Base-by-base conservation (phyloP, 2,797 vertebrate species). In the Cuniculus paca region DNA sequence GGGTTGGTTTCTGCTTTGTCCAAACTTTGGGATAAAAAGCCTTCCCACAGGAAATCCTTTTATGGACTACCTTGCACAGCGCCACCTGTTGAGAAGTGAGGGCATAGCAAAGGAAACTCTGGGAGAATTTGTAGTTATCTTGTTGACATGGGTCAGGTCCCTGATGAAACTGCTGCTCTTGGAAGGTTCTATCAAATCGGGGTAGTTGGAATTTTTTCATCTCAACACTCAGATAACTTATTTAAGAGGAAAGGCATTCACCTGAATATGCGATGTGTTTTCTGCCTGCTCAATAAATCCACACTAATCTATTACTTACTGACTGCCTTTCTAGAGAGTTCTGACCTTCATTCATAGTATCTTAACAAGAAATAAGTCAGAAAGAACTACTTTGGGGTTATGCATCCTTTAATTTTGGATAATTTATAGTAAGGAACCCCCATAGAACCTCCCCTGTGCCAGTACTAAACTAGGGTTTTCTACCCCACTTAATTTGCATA, bases 21-120 rank as follows among this genome's bases (percentile, higher is more conserved):
- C 63, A 88, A 88, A 96, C 61, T 95, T 94, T 78, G 74, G 65
- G 58, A 78, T n/a, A 87, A 48, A 74, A 56, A 92, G 42, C n/a
- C 36, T 91, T 87, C 85, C n/a, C 50, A 48, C 45, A 36, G 31
- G 58, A 60, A 90, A 81, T 42, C 65, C 56, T 68, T 78, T 86
- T 48, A 24, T 63, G 50, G 12, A 68, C 34, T 14, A 19, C 19
- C 84, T 45, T 60, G 39, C 72, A 89, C 36, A 85, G 65, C 1
- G 1, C 81, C 61, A 52, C 50, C 77, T 88, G 61, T 65, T 60
- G 63, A 31, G 74, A 28, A 56, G 1, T 19, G 34, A 4, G 39
- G 58, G 54, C 13, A 42, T 63, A 48, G 77, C 61, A 83, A 81
- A 45, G 3, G 42, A 61, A 56, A 20, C 31, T 24, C 34, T 12